Percentiles rank a stretch among this genome's conserved stretches.
These are phyloP conservation scores for Pachypanchax playfairii DNA, from an alignment of 2,113 vertebrate genomes.

Conservation along the genomic window DNA sequence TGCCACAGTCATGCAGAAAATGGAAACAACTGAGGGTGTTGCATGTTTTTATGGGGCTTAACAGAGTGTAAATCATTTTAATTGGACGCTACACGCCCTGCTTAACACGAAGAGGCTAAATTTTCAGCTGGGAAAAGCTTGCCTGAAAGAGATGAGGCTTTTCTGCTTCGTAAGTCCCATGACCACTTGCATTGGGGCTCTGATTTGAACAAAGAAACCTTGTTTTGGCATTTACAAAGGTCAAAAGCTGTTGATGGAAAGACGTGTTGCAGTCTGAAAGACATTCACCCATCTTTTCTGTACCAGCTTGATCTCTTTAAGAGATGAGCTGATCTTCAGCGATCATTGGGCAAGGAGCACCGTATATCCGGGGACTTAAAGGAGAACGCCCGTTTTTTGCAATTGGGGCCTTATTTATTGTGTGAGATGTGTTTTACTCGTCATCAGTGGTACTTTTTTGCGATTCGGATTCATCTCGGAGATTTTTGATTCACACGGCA, in stretches of 20 bases:
- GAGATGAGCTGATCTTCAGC: too few relatives aligned
- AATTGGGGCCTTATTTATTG: too few relatives aligned
- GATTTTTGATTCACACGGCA: too few relatives aligned
- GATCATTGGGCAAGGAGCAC: too few relatives aligned
- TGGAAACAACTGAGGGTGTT: not conserved
- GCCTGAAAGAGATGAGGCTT: not conserved
- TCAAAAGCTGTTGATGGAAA: slow-evolving; percentile 56
- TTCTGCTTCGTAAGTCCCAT: not conserved
- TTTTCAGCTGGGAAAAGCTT: not conserved
- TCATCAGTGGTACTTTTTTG: too few relatives aligned
- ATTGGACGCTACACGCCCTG: not conserved
- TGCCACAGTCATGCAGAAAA: slow-evolving; percentile 13
- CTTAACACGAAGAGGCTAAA: slow-evolving; percentile 12
- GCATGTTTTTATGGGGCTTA: not conserved
- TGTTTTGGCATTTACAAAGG: slow-evolving; percentile 56
- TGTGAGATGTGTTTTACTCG: too few relatives aligned
- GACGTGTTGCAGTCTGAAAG: slow-evolving; percentile 26
- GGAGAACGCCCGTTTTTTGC: too few relatives aligned
- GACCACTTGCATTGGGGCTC: slow-evolving; percentile 14
- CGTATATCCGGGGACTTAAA: too few relatives aligned
- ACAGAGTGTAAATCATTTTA: slow-evolving; percentile 18
- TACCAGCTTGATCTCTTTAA: too few relatives aligned
- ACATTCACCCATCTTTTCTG: too few relatives aligned
- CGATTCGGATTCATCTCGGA: too few relatives aligned
- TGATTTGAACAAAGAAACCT: slow-evolving; percentile 44